Percentiles rank a stretch among this genome's conserved stretches.
Evolutionary conservation across 1,140 invertebrate species (phyloP).

Genomic region (Galendromus occidentalis): DNA sequence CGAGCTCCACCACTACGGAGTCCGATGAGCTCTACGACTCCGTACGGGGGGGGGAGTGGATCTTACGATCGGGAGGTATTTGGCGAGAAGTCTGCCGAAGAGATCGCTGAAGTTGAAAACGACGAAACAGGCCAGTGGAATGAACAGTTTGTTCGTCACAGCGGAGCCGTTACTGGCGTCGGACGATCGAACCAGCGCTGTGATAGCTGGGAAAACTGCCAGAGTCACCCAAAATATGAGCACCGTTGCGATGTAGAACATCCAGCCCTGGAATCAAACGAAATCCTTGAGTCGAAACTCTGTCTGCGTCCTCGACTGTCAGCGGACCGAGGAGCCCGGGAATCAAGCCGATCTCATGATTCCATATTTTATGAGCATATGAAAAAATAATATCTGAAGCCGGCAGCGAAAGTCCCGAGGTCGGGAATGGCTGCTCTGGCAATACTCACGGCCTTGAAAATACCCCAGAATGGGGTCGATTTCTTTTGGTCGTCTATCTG

Average conservation of each 20-base stretch:
- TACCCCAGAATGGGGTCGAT: background rate
- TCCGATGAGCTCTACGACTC: background rate
- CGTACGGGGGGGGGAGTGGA: background rate
- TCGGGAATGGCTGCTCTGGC: too few species aligned
- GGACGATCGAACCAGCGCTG: conserved; percentile 34
- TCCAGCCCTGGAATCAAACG: background rate
- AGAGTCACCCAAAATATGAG: conserved; percentile 39
- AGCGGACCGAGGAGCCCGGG: too few species aligned
- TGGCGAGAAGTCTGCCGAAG: conserved; percentile 52
- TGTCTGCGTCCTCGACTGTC: too few species aligned
- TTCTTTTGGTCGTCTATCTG: too few species aligned
- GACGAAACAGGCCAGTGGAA: conserved; percentile 71
- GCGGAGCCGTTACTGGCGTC: background rate
- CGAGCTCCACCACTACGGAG: too few species aligned
- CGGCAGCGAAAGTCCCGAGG: too few species aligned
- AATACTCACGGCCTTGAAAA: conserved; percentile 4
- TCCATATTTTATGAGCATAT: too few species aligned
- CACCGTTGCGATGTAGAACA: background rate
- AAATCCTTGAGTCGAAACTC: too few species aligned
- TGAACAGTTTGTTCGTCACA: conserved; percentile 36
- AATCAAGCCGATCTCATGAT: too few species aligned
- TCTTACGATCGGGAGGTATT: conserved; percentile 45
- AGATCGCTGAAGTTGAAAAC: conserved; percentile 74
- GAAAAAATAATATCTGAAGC: too few species aligned
- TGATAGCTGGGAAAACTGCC: conserved; percentile 59